phyloP scores from a whole-genome alignment of 2,113 vertebrate species.

The Pantherophis guttatus region DNA sequence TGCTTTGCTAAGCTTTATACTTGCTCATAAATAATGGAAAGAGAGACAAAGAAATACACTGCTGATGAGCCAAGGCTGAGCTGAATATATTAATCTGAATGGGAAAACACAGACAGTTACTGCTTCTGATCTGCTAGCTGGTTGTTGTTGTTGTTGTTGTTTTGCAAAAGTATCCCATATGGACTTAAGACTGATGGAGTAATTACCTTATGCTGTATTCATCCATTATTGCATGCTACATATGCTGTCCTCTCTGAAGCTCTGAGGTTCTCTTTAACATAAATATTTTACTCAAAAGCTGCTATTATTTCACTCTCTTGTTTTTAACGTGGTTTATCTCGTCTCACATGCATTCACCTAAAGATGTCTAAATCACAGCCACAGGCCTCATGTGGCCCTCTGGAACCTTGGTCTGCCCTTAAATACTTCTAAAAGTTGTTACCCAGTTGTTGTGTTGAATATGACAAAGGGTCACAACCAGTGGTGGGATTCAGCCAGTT shows the following conservation, averaged over 20 bases:
- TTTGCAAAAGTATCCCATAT: background rate
- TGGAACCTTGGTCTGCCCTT: background rate
- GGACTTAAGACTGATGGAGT: background rate
- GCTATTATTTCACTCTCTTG: background rate
- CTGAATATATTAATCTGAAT: conserved; percentile 24
- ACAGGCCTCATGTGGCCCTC: background rate
- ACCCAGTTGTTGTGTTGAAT: background rate
- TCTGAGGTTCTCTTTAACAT: background rate
- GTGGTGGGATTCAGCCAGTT: too few species aligned
- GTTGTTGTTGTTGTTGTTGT: background rate
- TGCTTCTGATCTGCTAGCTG: background rate
- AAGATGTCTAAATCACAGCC: background rate
- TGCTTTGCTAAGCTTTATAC: conserved; percentile 34
- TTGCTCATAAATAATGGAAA: conserved; percentile 32
- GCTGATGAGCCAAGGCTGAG: background rate
- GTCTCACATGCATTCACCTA: background rate
- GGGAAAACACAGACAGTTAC: background rate
- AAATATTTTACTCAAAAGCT: background rate
- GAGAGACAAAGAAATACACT: conserved; percentile 20
- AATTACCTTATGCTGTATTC: background rate
- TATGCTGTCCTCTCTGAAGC: background rate
- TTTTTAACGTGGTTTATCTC: background rate
- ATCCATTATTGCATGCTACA: background rate
- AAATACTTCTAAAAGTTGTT: background rate
- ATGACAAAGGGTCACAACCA: background rate